Conservation (phyloP, 2,797 vertebrate genomes). For the Aphelocoma californica region DNA sequence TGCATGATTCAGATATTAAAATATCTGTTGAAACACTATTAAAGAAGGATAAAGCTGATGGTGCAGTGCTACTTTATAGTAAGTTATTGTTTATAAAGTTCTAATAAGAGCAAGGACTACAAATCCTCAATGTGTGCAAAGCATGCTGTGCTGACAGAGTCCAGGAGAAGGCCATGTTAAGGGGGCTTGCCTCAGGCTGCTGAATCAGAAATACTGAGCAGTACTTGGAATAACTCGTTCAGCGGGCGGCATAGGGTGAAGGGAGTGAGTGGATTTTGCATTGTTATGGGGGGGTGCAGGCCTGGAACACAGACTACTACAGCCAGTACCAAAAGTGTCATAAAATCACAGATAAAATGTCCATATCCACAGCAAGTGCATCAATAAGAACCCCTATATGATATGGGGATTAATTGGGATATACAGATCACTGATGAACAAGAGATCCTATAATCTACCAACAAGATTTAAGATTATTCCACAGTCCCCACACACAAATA, state of each 20-base stretch:
- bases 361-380: background rate
- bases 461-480: background rate
- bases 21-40: background rate
- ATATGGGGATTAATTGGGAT: background rate
- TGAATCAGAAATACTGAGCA: background rate
- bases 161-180: background rate
- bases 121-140: background rate
- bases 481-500: background rate
- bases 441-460: background rate
- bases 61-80: background rate
- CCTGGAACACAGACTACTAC: background rate
- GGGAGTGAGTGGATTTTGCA: background rate
- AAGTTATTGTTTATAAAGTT: background rate
- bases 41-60: background rate
- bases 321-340: background rate
- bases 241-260: background rate
- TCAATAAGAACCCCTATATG: background rate
- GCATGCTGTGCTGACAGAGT: background rate
- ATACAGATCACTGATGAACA: background rate
- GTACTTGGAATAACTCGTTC: background rate
- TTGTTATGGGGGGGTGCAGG: background rate
- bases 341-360: background rate
- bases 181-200: background rate
- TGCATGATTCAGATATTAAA: background rate
- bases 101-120: background rate